phyloP scores from a whole-genome alignment of 2,888 invertebrate genomes.

The Buathra laborator region DNA sequence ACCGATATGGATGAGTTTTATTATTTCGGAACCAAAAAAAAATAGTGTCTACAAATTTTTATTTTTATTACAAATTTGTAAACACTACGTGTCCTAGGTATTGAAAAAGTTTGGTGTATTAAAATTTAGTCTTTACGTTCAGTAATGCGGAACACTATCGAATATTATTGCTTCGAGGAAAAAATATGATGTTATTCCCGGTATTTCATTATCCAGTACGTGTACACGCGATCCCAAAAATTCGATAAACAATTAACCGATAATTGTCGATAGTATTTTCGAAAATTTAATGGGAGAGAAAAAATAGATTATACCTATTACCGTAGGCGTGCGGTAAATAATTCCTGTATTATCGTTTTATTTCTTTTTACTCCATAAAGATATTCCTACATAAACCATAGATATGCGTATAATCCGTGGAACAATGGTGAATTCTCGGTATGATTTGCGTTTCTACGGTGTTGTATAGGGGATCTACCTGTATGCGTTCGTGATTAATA shows the following conservation, averaged over 20 bases:
- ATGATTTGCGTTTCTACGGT: constrained; percentile 58
- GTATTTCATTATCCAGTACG: too few species aligned
- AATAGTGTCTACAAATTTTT: too few species aligned
- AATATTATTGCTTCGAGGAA: too few species aligned
- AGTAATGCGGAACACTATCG: too few species aligned
- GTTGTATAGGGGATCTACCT: neutral
- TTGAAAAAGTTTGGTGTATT: too few species aligned
- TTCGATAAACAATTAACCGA: neutral
- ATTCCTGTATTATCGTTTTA: neutral
- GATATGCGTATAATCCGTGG: constrained; percentile 20
- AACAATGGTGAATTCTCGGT: constrained; percentile 33
- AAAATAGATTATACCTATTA: neutral
- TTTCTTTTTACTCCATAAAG: neutral
- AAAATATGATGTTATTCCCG: too few species aligned
- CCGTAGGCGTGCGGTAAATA: neutral
- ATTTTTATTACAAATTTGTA: too few species aligned
- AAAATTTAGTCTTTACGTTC: too few species aligned
- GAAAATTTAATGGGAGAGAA: neutral
- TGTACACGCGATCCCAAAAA: neutral
- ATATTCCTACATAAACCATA: neutral
- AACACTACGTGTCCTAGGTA: too few species aligned
- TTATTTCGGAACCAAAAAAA: too few species aligned
- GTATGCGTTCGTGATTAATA: constrained; percentile 59
- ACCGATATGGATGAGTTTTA: too few species aligned
- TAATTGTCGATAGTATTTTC: neutral